Conservation (phyloP, 2,797 vertebrate genomes). For the Syngnathus rostellatus region DNA sequence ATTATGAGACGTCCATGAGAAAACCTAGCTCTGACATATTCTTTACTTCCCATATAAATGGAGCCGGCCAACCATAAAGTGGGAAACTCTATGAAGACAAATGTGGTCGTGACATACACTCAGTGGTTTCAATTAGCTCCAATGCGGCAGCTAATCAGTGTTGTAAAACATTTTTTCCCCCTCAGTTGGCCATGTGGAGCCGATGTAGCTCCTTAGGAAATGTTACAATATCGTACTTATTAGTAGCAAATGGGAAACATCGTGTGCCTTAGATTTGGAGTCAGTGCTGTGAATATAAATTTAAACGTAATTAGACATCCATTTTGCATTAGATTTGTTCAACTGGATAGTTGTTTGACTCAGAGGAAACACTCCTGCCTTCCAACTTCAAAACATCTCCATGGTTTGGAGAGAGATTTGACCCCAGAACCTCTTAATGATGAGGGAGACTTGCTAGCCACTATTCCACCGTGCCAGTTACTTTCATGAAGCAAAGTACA, state of each 20-base stretch:
- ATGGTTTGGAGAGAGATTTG: too few species aligned
- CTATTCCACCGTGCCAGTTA: too few species aligned
- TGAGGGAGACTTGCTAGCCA: too few species aligned
- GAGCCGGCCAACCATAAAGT: slow-evolving; percentile 16
- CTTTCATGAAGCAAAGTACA: not conserved
- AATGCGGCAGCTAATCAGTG: slow-evolving; percentile 39
- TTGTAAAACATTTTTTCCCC: slow-evolving; percentile 9
- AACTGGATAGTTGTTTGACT: not conserved
- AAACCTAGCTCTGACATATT: slow-evolving; percentile 24
- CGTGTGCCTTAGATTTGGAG: not conserved
- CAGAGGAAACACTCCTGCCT: too few species aligned
- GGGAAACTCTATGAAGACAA: slow-evolving; percentile 24
- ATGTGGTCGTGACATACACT: slow-evolving; percentile 38
- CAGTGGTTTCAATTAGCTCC: slow-evolving; percentile 41
- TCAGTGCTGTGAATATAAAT: not conserved
- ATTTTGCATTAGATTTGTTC: not conserved
- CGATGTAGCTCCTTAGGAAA: slow-evolving; percentile 2
- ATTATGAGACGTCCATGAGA: slow-evolving; percentile 21
- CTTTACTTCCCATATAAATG: slow-evolving; percentile 16
- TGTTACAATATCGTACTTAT: not conserved
- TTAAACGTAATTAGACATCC: not conserved
- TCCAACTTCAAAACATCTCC: too few species aligned
- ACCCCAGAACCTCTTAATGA: too few species aligned
- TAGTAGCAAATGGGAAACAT: not conserved
- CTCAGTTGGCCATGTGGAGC: slow-evolving; percentile 13